A percentile compares a stretch with the other conserved stretches of the same genome.
These are phyloP conservation scores for Rhopalosiphum nymphaeae DNA, from an alignment of 2,888 invertebrate genomes.

Conservation along the genomic window DNA sequence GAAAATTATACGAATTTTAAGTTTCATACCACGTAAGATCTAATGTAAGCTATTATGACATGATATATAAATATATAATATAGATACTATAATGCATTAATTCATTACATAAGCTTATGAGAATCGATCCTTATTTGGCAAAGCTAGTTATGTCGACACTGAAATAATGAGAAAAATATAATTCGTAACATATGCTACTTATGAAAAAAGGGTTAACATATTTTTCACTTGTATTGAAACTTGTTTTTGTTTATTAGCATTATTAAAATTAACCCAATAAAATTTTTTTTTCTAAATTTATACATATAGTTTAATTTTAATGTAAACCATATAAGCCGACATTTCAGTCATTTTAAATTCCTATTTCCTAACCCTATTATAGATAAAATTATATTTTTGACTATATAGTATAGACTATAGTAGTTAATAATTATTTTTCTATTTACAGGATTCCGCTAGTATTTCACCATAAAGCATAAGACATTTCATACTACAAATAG, in stretches of 20 bases:
- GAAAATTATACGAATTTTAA: neutral
- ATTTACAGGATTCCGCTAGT: neutral
- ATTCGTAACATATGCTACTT: constrained; percentile 19
- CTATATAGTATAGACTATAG: neutral
- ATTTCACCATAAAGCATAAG: neutral
- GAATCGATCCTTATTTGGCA: constrained; percentile 18
- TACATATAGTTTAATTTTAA: neutral
- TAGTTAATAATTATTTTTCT: neutral
- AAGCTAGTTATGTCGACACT: constrained; percentile 23
- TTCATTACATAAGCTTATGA: neutral
- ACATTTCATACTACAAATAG: neutral
- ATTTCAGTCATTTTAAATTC: neutral
- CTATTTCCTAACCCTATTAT: neutral
- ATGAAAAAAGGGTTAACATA: constrained; percentile 16
- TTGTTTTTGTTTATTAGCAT: neutral
- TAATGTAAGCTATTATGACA: neutral
- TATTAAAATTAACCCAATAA: neutral
- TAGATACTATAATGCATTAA: neutral
- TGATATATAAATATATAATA: neutral
- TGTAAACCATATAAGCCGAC: neutral
- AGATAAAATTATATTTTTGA: neutral
- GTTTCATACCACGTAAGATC: neutral
- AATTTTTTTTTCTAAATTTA: neutral
- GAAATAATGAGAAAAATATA: neutral
- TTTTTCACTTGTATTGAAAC: neutral